These are phyloP conservation scores for Mycetomoellerius zeteki DNA, from an alignment of 1,140 invertebrate genomes.

Conservation along the genomic window DNA sequence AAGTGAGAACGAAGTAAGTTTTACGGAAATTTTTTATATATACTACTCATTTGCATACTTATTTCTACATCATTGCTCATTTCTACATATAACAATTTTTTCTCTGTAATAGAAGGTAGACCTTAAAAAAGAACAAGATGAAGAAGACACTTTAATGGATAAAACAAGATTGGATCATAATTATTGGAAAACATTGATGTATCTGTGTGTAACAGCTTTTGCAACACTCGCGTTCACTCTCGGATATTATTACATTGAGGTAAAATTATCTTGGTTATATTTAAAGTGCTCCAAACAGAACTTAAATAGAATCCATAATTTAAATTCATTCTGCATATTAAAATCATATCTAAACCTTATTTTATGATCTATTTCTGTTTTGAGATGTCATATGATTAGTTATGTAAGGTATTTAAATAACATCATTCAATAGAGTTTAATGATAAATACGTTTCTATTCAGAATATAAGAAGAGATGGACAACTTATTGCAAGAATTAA, in stretches of 20 bases:
- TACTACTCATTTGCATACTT: background rate
- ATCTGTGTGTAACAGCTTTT: slow-evolving; percentile 88
- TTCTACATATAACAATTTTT: slow-evolving; percentile 42
- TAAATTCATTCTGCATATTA: background rate
- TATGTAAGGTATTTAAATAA: slow-evolving; percentile 16
- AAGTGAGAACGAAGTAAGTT: slow-evolving; percentile 62
- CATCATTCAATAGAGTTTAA: background rate
- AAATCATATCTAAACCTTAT: background rate
- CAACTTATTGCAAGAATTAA: slow-evolving; percentile 89
- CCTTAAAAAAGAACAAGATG: slow-evolving; percentile 39
- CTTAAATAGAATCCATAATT: slow-evolving; percentile 1
- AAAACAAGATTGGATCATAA: slow-evolving; percentile 69
- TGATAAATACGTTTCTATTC: slow-evolving; percentile 43
- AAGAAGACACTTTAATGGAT: slow-evolving; percentile 71
- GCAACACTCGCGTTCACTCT: slow-evolving; percentile 91
- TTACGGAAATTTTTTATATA: background rate
- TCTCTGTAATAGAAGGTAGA: slow-evolving; percentile 60
- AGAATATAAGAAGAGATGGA: slow-evolving; percentile 90
- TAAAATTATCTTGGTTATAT: slow-evolving; percentile 45
- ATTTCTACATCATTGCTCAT: background rate
- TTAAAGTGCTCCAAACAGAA: background rate
- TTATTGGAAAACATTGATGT: slow-evolving; percentile 83
- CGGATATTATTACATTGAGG: slow-evolving; percentile 92
- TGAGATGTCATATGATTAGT: background rate
- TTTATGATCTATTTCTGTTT: slow-evolving; percentile 18